Evolutionary conservation across 2,797 vertebrate genomes (phyloP).

Genomic region (Scarus forsteni): DNA sequence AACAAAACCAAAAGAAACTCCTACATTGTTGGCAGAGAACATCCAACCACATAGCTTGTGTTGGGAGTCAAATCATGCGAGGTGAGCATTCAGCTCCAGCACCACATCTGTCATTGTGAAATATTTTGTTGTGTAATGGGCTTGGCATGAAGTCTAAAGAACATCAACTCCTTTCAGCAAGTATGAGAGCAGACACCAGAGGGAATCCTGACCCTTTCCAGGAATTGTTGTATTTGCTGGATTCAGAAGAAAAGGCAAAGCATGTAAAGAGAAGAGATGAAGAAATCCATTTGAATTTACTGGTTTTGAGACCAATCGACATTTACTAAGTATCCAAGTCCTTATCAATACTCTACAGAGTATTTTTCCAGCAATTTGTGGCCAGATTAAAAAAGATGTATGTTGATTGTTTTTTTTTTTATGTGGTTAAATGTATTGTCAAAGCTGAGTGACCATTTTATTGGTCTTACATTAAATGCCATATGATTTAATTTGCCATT

Average conservation of each 20-base stretch:
- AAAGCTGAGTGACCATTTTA: too few relatives aligned
- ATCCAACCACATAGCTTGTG: conserved; percentile 15
- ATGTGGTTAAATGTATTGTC: too few relatives aligned
- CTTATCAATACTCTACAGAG: too few relatives aligned
- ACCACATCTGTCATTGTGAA: conserved; percentile 56
- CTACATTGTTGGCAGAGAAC: conserved; percentile 1
- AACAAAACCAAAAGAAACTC: conserved; percentile 27
- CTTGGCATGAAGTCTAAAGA: conserved; percentile 47
- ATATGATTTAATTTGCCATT: too few relatives aligned
- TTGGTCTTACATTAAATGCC: too few relatives aligned
- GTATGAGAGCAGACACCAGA: conserved; percentile 36
- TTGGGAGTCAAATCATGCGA: conserved; percentile 39
- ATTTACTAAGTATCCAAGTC: too few relatives aligned
- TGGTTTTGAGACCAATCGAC: too few relatives aligned
- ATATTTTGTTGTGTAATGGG: conserved; percentile 61
- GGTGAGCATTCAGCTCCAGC: conserved; percentile 19
- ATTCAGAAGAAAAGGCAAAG: conserved; percentile 43
- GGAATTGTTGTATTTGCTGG: conserved; percentile 32
- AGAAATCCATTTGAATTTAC: too few relatives aligned
- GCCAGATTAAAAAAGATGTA: too few relatives aligned
- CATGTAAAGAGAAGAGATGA: conserved; percentile 17
- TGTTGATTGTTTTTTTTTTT: too few relatives aligned
- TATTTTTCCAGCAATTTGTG: too few relatives aligned
- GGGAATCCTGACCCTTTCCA: conserved; percentile 43
- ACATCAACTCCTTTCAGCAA: conserved; percentile 57